Evolutionary conservation across 2,797 vertebrate species (phyloP).

Genomic region (Pseudopleuronectes americanus): DNA sequence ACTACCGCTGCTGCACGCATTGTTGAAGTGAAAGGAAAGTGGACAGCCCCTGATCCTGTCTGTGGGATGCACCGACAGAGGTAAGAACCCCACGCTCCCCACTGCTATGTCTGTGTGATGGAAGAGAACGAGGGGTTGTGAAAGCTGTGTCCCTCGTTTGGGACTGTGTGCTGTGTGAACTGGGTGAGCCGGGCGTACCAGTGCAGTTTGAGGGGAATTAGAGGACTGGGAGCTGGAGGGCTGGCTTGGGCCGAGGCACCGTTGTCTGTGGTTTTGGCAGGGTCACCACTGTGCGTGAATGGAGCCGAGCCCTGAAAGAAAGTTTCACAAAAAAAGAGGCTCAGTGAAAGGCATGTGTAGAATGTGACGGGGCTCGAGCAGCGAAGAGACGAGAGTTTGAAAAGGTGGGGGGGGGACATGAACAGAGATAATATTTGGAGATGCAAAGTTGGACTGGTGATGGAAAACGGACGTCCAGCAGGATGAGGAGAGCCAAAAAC

Average conservation of each 20-base stretch:
- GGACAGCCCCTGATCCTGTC: conserved; percentile 73
- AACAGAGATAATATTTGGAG: conserved; percentile 3
- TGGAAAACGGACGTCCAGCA: background rate
- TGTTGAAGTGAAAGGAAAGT: conserved; percentile 77
- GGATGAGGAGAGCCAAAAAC: conserved; percentile 8
- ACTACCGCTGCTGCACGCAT: conserved; percentile 78
- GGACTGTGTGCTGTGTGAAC: conserved; percentile 28
- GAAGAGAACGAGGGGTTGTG: conserved; percentile 27
- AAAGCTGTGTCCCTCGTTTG: conserved; percentile 25
- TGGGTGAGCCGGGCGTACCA: conserved; percentile 27
- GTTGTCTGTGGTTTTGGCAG: conserved; percentile 84
- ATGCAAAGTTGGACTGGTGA: conserved; percentile 1
- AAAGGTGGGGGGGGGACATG: conserved; percentile 3
- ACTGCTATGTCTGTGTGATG: conserved; percentile 41
- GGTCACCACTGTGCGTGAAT: conserved; percentile 77
- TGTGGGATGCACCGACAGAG: conserved; percentile 74
- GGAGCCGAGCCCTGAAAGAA: conserved; percentile 78
- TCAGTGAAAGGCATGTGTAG: conserved; percentile 82
- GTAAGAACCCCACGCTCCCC: conserved; percentile 67
- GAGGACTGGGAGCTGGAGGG: conserved; percentile 44
- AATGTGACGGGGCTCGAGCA: conserved; percentile 72
- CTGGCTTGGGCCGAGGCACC: conserved; percentile 63
- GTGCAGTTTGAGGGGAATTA: conserved; percentile 44
- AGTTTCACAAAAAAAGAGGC: conserved; percentile 79
- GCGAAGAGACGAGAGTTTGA: conserved; percentile 38